Evolutionary conservation across 1,140 invertebrate species (phyloP).

Genomic region (Sycophaga agraensis): DNA sequence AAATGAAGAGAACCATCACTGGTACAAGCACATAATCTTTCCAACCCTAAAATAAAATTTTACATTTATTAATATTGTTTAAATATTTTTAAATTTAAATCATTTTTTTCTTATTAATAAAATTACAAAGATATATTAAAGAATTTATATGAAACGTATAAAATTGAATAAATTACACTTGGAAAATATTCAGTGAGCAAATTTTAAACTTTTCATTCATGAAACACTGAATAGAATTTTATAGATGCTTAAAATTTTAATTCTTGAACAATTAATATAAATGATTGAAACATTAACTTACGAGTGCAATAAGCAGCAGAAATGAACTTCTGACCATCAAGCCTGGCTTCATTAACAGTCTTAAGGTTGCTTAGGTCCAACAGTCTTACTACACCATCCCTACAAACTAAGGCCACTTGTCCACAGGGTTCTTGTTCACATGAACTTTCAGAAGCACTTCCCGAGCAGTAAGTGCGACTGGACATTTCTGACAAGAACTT

Average conservation of each 20-base stretch:
- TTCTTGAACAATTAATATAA: neutral
- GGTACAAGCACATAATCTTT: conserved; percentile 81
- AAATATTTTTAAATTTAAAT: no score
- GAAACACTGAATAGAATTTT: conserved; percentile 5
- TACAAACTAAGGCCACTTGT: conserved; percentile 63
- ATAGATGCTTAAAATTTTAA: neutral
- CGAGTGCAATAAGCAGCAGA: conserved; percentile 77
- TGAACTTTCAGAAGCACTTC: conserved; percentile 21
- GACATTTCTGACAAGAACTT: neutral
- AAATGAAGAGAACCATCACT: conserved; percentile 78
- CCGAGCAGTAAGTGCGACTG: neutral
- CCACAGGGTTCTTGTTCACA: conserved; percentile 41
- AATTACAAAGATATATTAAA: no score
- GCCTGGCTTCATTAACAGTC: conserved; percentile 64
- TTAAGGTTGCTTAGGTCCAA: conserved; percentile 67
- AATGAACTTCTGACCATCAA: conserved; percentile 70
- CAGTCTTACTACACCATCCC: conserved; percentile 70
- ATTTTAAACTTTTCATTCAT: no score
- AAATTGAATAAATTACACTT: no score
- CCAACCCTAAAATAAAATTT: conserved; percentile 65
- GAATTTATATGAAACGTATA: no score
- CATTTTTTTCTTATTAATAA: no score
- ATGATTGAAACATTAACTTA: conserved; percentile 39
- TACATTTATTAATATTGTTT: no score
- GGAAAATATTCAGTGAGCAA: no score